Base-by-base conservation (phyloP, 1,140 invertebrate genomes). In the Calephelis nemesis region DNA sequence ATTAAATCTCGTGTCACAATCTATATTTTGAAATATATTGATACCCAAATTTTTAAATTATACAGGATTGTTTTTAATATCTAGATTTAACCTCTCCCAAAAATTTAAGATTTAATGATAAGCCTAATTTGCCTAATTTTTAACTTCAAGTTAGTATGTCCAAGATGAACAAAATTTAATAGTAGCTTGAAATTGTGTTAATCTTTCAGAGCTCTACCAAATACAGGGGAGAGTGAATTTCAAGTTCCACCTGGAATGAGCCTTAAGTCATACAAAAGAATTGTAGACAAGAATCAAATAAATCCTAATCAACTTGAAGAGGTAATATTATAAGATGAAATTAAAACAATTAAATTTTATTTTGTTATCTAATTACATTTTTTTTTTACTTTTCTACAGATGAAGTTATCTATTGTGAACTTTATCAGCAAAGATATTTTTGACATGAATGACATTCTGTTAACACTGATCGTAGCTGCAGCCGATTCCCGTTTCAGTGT, bases 401-500 rank as follows among this genome's bases (percentile, higher is more conserved):
- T 89, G 82, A 90, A 90, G 63, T 66, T 90, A 40, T 88, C 88
- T 0, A 90, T 98, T 69, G 93, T 98, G 4, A 97, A 96, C 77
- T 97, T 98, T 78, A 90, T 98, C 54, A 94, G 94, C 45, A 93
- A 94, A 72, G 96, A 96, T 65, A 93, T 97, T 12, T 96, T 98
- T 72, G 93, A 93, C 12, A 95, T 96, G 72, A 92, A 94, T 11
- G 96, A 97, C 67, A 94, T 96, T 52, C 93, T 97, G 15, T 91
- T 96, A 67, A 95, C 97, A 72, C 92, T 98, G 65, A 95, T 98
- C 12, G 94, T 98, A 10, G 97, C 96, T 11, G 95, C 96, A 8
- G 95, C 97, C 1, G 98, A 98, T 84, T 97, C 97, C 0, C 93
- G 97, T 74, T 97, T 94, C 85, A 96, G 93, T 88, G 95, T 97